A percentile compares a stretch with the other conserved stretches of the same genome.
These are phyloP conservation scores for Microtus oregoni DNA, from an alignment of 2,113 vertebrate species.

Conservation along the genomic window DNA sequence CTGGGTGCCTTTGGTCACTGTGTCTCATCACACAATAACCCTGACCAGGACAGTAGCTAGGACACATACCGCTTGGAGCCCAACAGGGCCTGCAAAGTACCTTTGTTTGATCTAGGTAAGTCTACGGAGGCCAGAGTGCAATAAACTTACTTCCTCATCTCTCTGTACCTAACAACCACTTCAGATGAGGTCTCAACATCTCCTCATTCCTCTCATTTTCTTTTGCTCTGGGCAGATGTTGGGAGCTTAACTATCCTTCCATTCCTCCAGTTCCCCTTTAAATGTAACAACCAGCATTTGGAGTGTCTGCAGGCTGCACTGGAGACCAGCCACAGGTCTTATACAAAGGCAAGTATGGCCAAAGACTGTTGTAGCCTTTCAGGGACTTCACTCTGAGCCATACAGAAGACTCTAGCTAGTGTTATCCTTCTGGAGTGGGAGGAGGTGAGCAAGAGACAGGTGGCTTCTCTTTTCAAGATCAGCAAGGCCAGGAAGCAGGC, in stretches of 20 bases:
- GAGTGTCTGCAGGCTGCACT: background rate
- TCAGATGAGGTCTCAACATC: background rate
- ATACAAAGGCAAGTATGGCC: background rate
- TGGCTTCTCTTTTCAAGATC: background rate
- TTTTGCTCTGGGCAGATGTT: background rate
- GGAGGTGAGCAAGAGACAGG: background rate
- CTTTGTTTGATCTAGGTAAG: background rate
- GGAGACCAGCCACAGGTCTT: background rate
- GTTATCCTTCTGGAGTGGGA: background rate
- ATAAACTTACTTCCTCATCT: background rate
- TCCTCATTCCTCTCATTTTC: background rate
- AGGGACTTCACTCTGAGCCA: background rate
- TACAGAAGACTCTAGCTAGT: background rate
- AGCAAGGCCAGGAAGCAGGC: background rate
- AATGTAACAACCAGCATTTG: background rate
- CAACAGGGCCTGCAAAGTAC: background rate
- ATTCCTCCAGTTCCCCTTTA: background rate
- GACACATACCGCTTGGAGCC: background rate
- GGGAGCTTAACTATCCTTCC: background rate
- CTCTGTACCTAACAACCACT: background rate
- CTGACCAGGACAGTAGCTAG: background rate
- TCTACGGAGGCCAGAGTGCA: background rate
- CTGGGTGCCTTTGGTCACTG: background rate
- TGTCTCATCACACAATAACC: background rate
- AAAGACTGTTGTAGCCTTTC: background rate